Evolutionary conservation across 1,140 invertebrate species (phyloP).

Genomic region (Cataglyphis hispanica): DNA sequence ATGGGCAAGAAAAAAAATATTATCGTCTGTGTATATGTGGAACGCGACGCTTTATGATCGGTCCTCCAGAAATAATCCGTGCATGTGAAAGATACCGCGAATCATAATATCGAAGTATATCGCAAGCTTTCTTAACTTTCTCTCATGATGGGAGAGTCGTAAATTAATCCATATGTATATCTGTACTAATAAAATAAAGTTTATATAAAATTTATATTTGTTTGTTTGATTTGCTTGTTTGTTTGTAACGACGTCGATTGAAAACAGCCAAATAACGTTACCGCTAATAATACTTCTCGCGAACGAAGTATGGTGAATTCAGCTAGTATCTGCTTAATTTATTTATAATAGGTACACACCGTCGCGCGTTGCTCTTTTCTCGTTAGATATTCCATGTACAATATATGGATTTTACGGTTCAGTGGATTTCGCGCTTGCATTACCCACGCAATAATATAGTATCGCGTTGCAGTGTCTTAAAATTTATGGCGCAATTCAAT

Average conservation of each 20-base stretch:
- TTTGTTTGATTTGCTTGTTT: neutral
- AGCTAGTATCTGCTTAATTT: neutral
- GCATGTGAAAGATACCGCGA: neutral
- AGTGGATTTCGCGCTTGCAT: neutral
- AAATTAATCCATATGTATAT: neutral
- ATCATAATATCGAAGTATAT: neutral
- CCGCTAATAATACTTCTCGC: neutral
- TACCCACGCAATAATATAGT: neutral
- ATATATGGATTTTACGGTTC: constrained; percentile 28
- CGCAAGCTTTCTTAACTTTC: neutral
- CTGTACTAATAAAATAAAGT: neutral
- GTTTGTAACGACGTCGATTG: neutral
- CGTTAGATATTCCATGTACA: neutral
- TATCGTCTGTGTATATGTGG: neutral
- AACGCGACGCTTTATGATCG: neutral
- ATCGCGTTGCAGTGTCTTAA: constrained; percentile 5
- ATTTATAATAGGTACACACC: neutral
- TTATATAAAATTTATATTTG: neutral
- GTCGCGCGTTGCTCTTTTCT: neutral
- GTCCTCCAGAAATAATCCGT: constrained; percentile 12
- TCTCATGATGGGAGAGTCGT: no score
- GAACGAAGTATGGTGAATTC: neutral
- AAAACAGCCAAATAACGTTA: neutral
- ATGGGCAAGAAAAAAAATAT: constrained; percentile 2
- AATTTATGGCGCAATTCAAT: constrained; percentile 1